Base-by-base conservation (phyloP, 2,113 vertebrate species). In the Rissa tridactyla region DNA sequence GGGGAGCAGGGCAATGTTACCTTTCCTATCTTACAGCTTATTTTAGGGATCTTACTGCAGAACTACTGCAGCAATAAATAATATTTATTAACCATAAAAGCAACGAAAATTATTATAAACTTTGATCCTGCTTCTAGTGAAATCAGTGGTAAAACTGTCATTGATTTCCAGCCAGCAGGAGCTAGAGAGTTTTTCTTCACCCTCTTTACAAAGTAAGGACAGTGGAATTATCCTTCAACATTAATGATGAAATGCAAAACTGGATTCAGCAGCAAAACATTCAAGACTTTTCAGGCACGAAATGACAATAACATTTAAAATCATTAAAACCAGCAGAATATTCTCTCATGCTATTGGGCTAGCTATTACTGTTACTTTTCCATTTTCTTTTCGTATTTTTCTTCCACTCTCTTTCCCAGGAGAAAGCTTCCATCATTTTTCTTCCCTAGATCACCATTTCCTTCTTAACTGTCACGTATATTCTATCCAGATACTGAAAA, bases 51-150 rank as follows among this genome's bases (percentile, higher is more conserved):
- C 66, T 77, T 58, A 26, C 73, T 73, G 54, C 62, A 70, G 80
- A 18, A 15, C n/a, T 65, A 13, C 78, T 65, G 61, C 84, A 89
- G 54, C 70, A 72, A 69, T 82, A 91, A 91, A 92, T 92, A 91
- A 79, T 72, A 72, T 72, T 94, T 96, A 87, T 94, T 79, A 84
- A 76, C 49, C 85, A 72, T 51, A 92, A 95, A 95, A 90, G 57
- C 82, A 82, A 55, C 69, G 84, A 84, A 88, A 90, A 79, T 76
- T 30, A 68, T 94, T 58, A 78, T 72, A 92, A 95, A 91, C 87
- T 93, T 94, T 97, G 84, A 81, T 88, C 89, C 34, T 44, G 55
- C 71, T 90, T 73, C 54, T 78, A 70, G 47, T 54, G 92, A 95
- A 94, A 79, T 91, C 69, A 58, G 26, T 61, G 86, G 49, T 89